Percentiles rank a stretch among this genome's conserved stretches.
phyloP scores from a whole-genome alignment of 2,113 vertebrate genomes.

The Dasyornis broadbenti region DNA sequence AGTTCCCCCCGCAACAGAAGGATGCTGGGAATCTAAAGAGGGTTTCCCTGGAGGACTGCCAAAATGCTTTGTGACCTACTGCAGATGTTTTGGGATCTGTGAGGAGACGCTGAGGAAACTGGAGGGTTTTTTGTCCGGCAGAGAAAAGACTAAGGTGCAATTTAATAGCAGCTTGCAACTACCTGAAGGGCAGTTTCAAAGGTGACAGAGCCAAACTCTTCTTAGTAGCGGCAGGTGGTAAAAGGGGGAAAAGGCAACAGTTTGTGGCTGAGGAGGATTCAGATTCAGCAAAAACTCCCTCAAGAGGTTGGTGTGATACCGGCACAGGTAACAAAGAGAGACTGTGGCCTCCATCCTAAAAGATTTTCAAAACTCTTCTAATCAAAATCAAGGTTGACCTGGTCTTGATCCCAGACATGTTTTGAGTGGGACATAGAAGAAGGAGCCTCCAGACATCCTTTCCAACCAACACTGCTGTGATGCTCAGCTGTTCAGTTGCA shows the following conservation, averaged over 20 bases:
- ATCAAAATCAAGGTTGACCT: neutral
- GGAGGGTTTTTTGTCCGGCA: neutral
- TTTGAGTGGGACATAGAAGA: neutral
- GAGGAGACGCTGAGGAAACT: neutral
- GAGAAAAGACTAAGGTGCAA: neutral
- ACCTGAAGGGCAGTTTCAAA: neutral
- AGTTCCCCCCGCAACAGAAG: rapidly evolving
- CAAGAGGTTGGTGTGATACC: neutral
- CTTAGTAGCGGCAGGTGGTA: neutral
- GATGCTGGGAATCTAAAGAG: neutral
- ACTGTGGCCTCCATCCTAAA: neutral
- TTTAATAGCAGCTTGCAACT: neutral
- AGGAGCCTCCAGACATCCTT: neutral
- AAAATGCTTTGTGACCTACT: neutral
- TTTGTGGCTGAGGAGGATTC: neutral
- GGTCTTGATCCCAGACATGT: neutral
- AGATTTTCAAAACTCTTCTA: neutral
- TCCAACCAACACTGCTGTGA: neutral
- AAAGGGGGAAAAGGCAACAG: neutral
- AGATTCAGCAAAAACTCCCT: neutral
- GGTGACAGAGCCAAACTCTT: neutral
- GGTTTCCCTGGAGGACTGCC: neutral
- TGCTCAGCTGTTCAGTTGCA: neutral
- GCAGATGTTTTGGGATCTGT: neutral
- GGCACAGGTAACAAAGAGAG: neutral